Conservation (phyloP, 2,797 vertebrate species). For the Otus scops region DNA sequence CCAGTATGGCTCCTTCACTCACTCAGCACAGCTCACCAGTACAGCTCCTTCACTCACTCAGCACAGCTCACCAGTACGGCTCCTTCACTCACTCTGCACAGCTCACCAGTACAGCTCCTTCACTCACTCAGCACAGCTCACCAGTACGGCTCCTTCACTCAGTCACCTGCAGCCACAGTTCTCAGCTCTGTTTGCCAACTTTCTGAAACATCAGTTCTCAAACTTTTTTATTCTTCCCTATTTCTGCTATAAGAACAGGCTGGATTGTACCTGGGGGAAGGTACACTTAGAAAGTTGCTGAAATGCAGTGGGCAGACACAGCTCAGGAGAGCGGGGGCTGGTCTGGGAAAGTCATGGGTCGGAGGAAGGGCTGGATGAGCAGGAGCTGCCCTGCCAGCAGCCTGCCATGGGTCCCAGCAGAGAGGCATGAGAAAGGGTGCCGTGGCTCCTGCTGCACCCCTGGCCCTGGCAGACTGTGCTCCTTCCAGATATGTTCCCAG, state of each 20-base stretch:
- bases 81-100: not conserved
- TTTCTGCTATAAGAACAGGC: not conserved
- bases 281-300: not conserved
- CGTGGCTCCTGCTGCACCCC: not conserved
- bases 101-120: no score
- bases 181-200: not conserved
- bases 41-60: not conserved
- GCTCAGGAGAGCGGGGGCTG: not conserved
- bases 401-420: not conserved
- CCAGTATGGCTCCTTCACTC: not conserved
- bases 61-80: not conserved
- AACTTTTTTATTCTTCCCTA: not conserved
- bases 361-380: not conserved
- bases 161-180: not conserved
- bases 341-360: not conserved
- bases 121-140: not conserved
- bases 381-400: not conserved
- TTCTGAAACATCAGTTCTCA: not conserved
- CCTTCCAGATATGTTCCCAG: not conserved
- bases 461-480: not conserved
- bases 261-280: not conserved
- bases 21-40: no score
- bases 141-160: not conserved
- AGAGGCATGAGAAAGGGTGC: fast-evolving
- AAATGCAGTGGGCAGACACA: not conserved